A percentile compares a stretch with the other conserved stretches of the same genome.
These are phyloP conservation scores for Paragorgia papillata DNA, from an alignment of 92 coral and sea anemone species.

Conservation along the genomic window DNA sequence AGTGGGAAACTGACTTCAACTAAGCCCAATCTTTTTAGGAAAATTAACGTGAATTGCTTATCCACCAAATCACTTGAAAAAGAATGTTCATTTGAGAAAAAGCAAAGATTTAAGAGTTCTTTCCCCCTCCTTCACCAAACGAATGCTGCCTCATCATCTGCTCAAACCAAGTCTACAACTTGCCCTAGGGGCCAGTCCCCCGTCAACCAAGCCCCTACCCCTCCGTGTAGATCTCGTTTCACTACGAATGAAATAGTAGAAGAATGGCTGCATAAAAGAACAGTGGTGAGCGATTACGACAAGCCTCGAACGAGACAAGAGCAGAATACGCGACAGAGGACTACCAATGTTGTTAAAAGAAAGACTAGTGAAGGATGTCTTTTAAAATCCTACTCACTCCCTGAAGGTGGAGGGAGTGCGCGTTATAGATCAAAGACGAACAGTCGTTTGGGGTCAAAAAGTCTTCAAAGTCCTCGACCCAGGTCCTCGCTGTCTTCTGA, in stretches of 20 bases:
- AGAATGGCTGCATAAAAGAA: slow-evolving; percentile 1
- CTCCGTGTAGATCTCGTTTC: background rate
- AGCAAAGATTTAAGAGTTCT: background rate
- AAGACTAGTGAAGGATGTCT: background rate
- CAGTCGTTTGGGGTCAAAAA: background rate
- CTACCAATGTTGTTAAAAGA: background rate
- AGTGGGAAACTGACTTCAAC: background rate
- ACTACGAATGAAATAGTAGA: slow-evolving; percentile 6
- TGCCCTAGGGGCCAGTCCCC: background rate
- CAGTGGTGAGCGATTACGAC: background rate
- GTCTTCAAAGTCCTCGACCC: background rate
- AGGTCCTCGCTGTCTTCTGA: background rate
- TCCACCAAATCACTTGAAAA: background rate
- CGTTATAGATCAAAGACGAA: background rate
- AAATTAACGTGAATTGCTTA: background rate
- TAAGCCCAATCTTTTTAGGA: background rate
- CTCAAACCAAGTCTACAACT: background rate
- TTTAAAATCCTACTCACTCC: background rate
- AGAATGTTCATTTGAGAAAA: background rate
- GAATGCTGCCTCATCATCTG: background rate
- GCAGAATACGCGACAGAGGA: background rate
- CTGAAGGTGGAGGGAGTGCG: background rate
- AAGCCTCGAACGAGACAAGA: background rate
- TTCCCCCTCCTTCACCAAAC: background rate
- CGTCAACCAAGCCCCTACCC: background rate